Base-by-base conservation (phyloP, 1,140 invertebrate species). In the Augochlora pura region DNA sequence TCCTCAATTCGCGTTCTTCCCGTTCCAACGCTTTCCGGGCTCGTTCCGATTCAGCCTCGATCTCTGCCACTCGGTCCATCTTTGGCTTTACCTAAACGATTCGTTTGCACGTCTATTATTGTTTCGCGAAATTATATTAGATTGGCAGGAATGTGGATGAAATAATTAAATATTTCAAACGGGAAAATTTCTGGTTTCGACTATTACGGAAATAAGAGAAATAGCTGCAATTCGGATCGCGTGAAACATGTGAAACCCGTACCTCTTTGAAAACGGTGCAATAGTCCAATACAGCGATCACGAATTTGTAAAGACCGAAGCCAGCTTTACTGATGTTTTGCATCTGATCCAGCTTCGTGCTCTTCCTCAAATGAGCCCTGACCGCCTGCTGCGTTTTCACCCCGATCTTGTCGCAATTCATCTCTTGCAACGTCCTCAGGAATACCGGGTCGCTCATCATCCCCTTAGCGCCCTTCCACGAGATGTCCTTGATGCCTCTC, bases 381-480 rank as follows among this genome's bases (percentile, higher is more conserved):
- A 97, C 95, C 54, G 94, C 93, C 80, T 95, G 94, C 32, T 96
- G 95, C 89, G 97, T 96, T 70, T 94, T 95, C 67, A 94, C 93
- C 0, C 96, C 96, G 49, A 98, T 96, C 18, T 94, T 93, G 85
- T 98, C 96, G 77, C 96, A 96, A 89, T 98, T 96, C 95, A 98
- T 96, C 87, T 98, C 96, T 92, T 96, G 96, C 4, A 98, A 91
- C 39, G 93, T 94, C 80, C 94, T 94, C 5, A 98, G 89, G 90
- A 98, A 98, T 90, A 95, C 97, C 0, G 97, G 96, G 90, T 98
- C 97, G 0, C 96, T 95, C 97, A 98, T 98, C 95, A 98, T 96
- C 18, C 94, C 96, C 88, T 97, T 98, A 0, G 97, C 97, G 18
- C 95, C 95, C 92, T 98, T 98, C 97, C 97, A 98, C 57, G 95